Evolutionary conservation across 2,797 vertebrate genomes (phyloP).

Genomic region (Eulemur mongoz): DNA sequence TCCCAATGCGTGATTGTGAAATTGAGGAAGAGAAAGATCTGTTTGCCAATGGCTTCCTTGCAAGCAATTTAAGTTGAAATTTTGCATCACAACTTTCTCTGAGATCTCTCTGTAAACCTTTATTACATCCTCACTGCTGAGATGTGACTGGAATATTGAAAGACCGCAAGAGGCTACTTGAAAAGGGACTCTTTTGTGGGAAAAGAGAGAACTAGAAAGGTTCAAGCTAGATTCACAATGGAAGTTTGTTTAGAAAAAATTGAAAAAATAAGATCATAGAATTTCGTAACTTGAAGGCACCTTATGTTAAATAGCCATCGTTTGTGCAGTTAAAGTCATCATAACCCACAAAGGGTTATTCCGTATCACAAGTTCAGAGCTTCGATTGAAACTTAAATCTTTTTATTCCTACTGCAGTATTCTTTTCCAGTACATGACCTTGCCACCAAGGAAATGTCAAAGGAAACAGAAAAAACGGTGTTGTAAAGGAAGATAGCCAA

Average conservation of each 20-base stretch:
- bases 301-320: background rate
- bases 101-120: conserved; percentile 8
- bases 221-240: background rate
- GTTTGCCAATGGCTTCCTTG: background rate
- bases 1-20: background rate
- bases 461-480: background rate
- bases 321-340: background rate
- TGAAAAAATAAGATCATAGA: background rate
- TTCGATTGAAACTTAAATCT: background rate
- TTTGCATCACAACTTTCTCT: background rate
- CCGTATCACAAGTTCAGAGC: background rate
- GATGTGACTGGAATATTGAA: background rate
- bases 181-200: background rate
- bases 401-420: conserved; percentile 16
- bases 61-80: background rate
- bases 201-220: background rate
- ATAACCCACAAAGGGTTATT: background rate
- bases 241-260: background rate
- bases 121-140: background rate
- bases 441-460: background rate
- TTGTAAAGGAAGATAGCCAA: background rate
- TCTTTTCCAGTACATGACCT: background rate
- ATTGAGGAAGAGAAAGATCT: background rate
- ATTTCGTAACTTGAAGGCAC: background rate
- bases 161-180: background rate